phyloP scores from a whole-genome alignment of 2,888 invertebrate species.

The Himalopsyche tibetana region DNA sequence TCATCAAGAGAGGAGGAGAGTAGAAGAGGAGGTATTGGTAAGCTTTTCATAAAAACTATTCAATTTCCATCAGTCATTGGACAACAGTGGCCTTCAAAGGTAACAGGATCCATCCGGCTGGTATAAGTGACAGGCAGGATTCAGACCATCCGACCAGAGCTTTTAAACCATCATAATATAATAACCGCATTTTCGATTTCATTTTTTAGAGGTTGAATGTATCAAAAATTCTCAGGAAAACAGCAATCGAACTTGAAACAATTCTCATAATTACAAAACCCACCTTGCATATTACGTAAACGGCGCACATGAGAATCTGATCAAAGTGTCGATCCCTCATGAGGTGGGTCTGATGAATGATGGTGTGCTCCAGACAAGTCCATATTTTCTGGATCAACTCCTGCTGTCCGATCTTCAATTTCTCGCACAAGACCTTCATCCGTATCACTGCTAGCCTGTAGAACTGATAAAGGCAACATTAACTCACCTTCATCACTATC shows the following conservation, averaged over 20 bases:
- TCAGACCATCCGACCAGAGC: no score
- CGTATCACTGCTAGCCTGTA: conserved; percentile 95
- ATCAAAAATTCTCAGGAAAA: neutral
- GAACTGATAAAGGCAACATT: conserved; percentile 78
- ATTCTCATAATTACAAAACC: conserved; percentile 64
- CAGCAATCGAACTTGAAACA: neutral
- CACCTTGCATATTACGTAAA: conserved; percentile 95
- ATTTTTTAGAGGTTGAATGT: no score
- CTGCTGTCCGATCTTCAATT: conserved; percentile 82
- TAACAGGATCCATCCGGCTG: no score
- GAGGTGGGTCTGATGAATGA: conserved; percentile 88
- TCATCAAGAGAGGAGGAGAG: no score
- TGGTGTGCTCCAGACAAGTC: conserved; percentile 96
- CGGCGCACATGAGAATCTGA: conserved; percentile 98
- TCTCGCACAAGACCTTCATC: conserved; percentile 91
- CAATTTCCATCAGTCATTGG: no score
- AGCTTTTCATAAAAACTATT: no score
- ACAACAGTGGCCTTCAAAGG: no score
- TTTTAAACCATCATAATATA: no score
- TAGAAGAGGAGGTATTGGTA: no score
- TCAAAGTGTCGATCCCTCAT: conserved; percentile 97
- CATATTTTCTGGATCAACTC: conserved; percentile 92
- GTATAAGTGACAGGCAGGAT: no score
- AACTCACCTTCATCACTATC: no score
- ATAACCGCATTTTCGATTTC: no score